These are phyloP conservation scores for Parazoanthus darwini DNA, from an alignment of 92 coral and sea anemone genomes.

Conservation along the genomic window DNA sequence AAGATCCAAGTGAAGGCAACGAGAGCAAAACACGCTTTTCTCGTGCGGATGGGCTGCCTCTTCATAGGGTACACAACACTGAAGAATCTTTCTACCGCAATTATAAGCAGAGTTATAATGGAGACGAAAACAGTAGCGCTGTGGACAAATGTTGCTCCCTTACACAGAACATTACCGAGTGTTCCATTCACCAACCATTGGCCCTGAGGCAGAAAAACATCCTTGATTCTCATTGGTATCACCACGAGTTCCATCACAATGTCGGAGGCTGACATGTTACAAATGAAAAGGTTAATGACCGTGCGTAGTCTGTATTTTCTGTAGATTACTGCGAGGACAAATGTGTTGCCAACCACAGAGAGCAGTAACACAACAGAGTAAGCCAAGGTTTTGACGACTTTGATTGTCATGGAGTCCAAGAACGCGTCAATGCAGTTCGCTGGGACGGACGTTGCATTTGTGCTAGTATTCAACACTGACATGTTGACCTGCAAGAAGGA, in stretches of 20 bases:
- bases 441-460: not conserved
- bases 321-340: slow-evolving; percentile 42
- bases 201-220: slow-evolving; percentile 33
- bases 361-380: slow-evolving; percentile 36
- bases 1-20: slow-evolving; percentile 49
- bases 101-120: slow-evolving; percentile 48
- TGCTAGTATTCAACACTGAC: slow-evolving; percentile 5
- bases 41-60: slow-evolving; percentile 42
- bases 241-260: slow-evolving; percentile 29
- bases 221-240: slow-evolving; percentile 40
- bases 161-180: slow-evolving; percentile 47
- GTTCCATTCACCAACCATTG: slow-evolving; percentile 47
- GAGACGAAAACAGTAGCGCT: slow-evolving; percentile 41
- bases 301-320: slow-evolving; percentile 44
- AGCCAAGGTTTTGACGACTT: slow-evolving; percentile 43
- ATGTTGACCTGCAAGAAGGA: slow-evolving; percentile 16
- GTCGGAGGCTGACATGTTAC: slow-evolving; percentile 61
- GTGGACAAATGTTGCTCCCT: slow-evolving; percentile 9
- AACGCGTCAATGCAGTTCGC: not conserved
- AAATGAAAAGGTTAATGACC: slow-evolving; percentile 54
- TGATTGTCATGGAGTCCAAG: slow-evolving; percentile 40
- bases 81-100: slow-evolving; percentile 59
- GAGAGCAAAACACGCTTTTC: slow-evolving; percentile 37
- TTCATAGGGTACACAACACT: slow-evolving; percentile 51
- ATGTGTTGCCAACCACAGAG: slow-evolving; percentile 44